Base-by-base conservation (phyloP, 37 sponge, comb jelly and placozoan genomes). In the Haliclona indistincta region DNA sequence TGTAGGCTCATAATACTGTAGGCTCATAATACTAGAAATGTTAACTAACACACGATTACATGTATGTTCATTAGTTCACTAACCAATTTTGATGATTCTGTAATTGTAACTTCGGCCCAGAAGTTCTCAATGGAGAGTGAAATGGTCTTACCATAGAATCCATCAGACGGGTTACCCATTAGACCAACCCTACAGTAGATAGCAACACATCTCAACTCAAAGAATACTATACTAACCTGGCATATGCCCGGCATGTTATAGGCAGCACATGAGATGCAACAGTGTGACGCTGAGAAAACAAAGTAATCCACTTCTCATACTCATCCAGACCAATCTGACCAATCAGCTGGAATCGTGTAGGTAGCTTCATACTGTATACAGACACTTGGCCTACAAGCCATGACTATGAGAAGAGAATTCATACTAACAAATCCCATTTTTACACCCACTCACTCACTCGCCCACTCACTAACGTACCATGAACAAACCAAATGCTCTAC, bases 161-260 rank as follows among this genome's bases (percentile, higher is more conserved):
- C 90, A 56, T 93, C 94, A 54, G 90, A 89, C 8, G 94, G 94
- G 38, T 93, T 93, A 0, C 94, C 94, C 53, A 93, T 85, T 44
- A 93, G 67, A 30, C 94, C 94, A 81, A 93, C 71, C 71, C 94
- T 88, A 52, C n/a, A 77, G 13, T 47, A 47, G 8, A 17, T 47
- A 47, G 49, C 13, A 47, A 47, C 49, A 47, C 49, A 47, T 8
- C 49, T 47, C 49, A 47, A 47, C 8, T 47, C 49, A n/a, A n/a
- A n/a, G n/a, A n/a, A n/a, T n/a, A n/a, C n/a, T n/a, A n/a, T n/a
- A n/a, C 64, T 37, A 23, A 82, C 92, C 92, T 86, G 52, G 92
- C 92, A 70, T 83, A 83, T 1, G 62, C 70, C 7, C 92, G 72
- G 61, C 23, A 76, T 3, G 73, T 77, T 43, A 91, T 79, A n/a